Evolutionary conservation across 2,797 vertebrate genomes (phyloP).

Genomic region (Gallinago stenura): DNA sequence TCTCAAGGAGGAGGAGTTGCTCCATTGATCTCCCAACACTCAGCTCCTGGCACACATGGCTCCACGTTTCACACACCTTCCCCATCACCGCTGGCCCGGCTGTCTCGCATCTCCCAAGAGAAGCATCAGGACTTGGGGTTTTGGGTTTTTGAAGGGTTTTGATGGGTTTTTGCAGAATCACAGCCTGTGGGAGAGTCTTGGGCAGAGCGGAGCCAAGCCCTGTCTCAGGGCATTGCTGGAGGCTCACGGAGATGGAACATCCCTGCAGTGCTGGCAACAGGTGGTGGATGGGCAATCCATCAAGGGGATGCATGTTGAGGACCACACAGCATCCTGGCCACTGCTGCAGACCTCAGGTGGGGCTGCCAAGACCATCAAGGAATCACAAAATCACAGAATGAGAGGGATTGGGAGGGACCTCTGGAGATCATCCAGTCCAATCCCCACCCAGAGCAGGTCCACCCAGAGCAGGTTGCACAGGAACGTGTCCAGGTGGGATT

Average conservation of each 20-base stretch:
- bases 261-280: not conserved
- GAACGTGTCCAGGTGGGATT: too few species aligned
- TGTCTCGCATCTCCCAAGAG: fast-evolving
- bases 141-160: not conserved
- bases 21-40: not conserved
- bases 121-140: fast-evolving
- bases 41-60: not conserved
- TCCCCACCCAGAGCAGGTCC: too few species aligned
- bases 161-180: not conserved
- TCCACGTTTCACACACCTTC: not conserved
- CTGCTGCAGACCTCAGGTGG: not conserved
- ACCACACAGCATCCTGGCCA: not conserved
- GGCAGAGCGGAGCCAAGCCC: not conserved
- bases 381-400: not conserved
- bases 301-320: not conserved
- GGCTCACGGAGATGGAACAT: not conserved
- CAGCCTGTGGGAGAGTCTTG: not conserved
- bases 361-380: not conserved
- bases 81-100: not conserved
- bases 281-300: not conserved
- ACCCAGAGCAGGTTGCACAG: too few species aligned
- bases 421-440: too few species aligned
- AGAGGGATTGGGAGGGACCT: too few species aligned
- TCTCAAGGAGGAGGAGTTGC: not conserved
- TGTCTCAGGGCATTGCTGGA: not conserved